A percentile compares a stretch with the other conserved stretches of the same genome.
Conservation (phyloP, 2,797 vertebrate genomes). For the Squalus acanthias region DNA sequence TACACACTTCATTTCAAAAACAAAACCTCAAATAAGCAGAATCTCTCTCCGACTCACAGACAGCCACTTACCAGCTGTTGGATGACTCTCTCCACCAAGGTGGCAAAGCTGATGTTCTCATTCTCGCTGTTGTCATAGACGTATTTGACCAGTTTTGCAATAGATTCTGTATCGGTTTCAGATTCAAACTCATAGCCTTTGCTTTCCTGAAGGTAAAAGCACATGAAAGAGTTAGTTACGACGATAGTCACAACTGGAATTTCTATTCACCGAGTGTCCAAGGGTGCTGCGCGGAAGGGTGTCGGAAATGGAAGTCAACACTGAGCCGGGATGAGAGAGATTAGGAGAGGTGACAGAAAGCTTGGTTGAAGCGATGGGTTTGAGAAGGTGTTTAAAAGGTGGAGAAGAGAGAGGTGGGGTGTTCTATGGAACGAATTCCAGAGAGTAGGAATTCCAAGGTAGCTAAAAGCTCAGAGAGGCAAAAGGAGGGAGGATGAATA, state of each 20-base stretch:
- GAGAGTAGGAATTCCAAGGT: not conserved
- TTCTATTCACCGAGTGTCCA: not conserved
- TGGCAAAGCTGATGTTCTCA: conserved; percentile 37
- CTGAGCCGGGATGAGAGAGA: not conserved
- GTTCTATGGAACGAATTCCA: not conserved
- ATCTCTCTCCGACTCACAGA: not conserved
- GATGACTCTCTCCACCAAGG: conserved; percentile 38
- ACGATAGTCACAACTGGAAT: not conserved
- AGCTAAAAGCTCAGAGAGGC: not conserved
- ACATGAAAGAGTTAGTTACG: no score
- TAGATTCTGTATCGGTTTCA: conserved; percentile 36
- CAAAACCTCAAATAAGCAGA: not conserved
- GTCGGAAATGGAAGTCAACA: not conserved
- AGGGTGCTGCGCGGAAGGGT: not conserved
- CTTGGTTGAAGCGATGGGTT: not conserved
- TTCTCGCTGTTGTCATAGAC: conserved; percentile 37
- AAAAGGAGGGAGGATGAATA: not conserved
- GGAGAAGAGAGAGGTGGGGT: no score
- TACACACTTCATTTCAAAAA: not conserved
- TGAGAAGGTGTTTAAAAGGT: not conserved
- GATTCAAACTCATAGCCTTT: conserved; percentile 40
- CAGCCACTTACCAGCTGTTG: conserved; percentile 36
- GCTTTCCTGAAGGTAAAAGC: conserved; percentile 35
- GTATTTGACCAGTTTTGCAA: conserved; percentile 38
- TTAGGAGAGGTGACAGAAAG: not conserved